Conservation (phyloP, 2,888 invertebrate species). For the Hirtodrosophila trivittata region DNA sequence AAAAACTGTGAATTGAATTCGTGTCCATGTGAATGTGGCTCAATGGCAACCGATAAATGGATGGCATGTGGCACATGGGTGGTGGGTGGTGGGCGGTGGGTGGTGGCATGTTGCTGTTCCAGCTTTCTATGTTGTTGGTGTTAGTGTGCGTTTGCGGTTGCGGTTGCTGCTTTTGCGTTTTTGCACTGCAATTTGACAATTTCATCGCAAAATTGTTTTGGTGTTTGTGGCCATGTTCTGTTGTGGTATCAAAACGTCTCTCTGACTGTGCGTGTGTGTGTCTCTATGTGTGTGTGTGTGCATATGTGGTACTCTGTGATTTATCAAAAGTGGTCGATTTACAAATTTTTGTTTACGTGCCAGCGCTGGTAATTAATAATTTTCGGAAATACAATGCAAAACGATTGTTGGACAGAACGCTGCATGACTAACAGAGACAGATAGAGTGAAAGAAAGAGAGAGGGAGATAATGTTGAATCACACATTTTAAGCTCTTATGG, state of each 20-base stretch:
- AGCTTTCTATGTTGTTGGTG: no score
- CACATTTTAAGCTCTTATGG: conserved; percentile 1
- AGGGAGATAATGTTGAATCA: conserved; percentile 21
- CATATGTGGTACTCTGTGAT: conserved; percentile 53
- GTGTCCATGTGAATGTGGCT: conserved; percentile 25
- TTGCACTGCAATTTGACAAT: conserved; percentile 76
- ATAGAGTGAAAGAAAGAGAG: neutral
- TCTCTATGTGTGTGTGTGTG: conserved; percentile 8
- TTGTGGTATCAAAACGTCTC: conserved; percentile 39
- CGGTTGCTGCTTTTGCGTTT: conserved; percentile 72
- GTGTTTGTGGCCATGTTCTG: conserved; percentile 71
- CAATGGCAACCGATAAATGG: neutral
- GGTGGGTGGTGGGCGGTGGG: neutral
- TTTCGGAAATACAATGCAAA: conserved; percentile 38
- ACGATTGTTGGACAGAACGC: conserved; percentile 35
- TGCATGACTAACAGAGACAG: conserved; percentile 4
- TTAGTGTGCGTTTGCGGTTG: conserved; percentile 68
- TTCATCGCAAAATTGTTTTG: conserved; percentile 79
- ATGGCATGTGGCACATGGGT: neutral
- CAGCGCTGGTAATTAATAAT: conserved; percentile 57
- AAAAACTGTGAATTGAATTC: conserved; percentile 75
- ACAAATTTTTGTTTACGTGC: conserved; percentile 45
- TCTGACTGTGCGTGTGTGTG: neutral
- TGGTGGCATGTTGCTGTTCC: conserved; percentile 12
- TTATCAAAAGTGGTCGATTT: conserved; percentile 66